A percentile compares a stretch with the other conserved stretches of the same genome.
Conservation (phyloP, 2,113 vertebrate species). For the Corvus hawaiiensis region DNA sequence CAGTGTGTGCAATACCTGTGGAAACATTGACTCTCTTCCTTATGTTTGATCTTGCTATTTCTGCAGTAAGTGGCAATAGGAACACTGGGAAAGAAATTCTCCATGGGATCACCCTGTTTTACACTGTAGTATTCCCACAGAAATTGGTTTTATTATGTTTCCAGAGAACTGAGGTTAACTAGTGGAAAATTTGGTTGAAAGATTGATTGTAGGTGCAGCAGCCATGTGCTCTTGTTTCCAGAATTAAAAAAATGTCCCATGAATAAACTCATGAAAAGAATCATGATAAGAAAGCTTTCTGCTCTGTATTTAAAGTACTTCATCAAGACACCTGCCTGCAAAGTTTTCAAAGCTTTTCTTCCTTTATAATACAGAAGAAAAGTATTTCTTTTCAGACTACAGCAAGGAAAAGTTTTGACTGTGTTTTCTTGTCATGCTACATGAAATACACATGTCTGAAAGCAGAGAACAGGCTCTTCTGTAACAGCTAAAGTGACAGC, state of each 20-base stretch:
- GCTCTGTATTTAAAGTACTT: not conserved
- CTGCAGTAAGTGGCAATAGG: not conserved
- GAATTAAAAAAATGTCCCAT: not conserved
- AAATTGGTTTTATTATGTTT: not conserved
- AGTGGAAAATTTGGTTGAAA: not conserved
- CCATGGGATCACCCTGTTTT: not conserved
- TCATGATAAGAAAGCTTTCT: not conserved
- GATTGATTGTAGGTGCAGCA: not conserved
- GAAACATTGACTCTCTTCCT: not conserved
- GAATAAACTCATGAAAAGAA: not conserved
- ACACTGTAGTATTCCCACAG: not conserved
- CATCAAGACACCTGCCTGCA: not conserved
- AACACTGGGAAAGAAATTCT: not conserved
- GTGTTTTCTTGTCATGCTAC: not conserved
- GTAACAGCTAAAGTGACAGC: not conserved
- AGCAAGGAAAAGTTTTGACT: constrained; percentile 14
- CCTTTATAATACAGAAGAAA: not conserved
- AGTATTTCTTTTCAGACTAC: not conserved
- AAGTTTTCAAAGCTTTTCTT: constrained; percentile 29
- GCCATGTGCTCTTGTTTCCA: not conserved
- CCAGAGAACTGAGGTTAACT: not conserved
- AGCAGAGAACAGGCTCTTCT: not conserved
- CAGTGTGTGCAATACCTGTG: not conserved
- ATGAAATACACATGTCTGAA: not conserved
- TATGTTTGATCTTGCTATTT: not conserved